Base-by-base conservation (phyloP, 1,140 invertebrate species). In the Prorops nasuta region DNA sequence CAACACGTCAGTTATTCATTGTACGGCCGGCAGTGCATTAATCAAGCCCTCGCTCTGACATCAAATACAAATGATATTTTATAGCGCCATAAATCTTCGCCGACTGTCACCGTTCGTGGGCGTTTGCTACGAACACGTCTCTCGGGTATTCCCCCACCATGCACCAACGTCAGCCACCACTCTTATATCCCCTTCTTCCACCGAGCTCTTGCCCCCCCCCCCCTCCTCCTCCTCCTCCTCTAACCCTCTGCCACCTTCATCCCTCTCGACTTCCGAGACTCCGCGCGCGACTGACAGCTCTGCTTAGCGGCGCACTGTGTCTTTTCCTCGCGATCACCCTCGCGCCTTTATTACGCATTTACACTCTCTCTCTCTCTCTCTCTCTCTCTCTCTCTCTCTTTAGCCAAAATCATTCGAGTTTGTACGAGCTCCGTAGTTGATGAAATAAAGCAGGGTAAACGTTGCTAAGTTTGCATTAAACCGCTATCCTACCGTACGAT, bases 31-130 rank as follows among this genome's bases (percentile, higher is more conserved):
- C 57, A 67, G 60, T 72, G 58, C 71, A 74, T 76, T 74, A 74
- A 74, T 74, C 72, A 74, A 65, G 62, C 60, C 54, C 60, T 60
- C 60, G 62, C 66, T 66, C 61, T 65, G 64, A 72, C 67, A 67
- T 67, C 64, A 71, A 74, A 74, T 76, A 74, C 72, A 75, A 76
- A 76, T 76, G 72, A 74, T 76, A 76, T 74, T 76, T 75, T 76
- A 76, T 74, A 69, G 68, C 65, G 50, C 63, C 63, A 69, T 76
- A 76, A 76, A 76, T 76, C 64, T 70, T 71, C 58, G 52, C 52
- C 51, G 55, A 61, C 66, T 73, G 67, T 72, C 71, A 71, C 58
- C 63, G 63, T 60, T 51, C 58, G 61, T 66, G 66, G 63, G 65
- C 63, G 64, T 63, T 58, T 56, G 58, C 51, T 56, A 63, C 57